phyloP scores from a whole-genome alignment of 2,797 vertebrate species.

The Setipinna tenuifilis region DNA sequence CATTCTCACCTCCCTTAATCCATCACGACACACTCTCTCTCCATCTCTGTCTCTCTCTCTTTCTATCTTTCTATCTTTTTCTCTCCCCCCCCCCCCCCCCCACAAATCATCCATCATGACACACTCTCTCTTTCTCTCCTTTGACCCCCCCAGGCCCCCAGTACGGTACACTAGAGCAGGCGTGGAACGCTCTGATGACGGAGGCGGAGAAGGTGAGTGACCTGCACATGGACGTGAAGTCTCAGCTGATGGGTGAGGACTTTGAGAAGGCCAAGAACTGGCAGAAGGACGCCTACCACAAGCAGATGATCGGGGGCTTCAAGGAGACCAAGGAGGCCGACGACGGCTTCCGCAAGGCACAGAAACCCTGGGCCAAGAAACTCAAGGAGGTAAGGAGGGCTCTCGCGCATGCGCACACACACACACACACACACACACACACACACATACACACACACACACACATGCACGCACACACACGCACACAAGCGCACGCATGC shows the following conservation, averaged over 20 bases:
- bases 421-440: not conserved
- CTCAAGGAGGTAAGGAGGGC: slow-evolving; percentile 88
- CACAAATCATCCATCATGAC: too few relatives aligned
- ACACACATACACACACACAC: not conserved
- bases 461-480: not conserved
- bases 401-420: not conserved
- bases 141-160: slow-evolving; percentile 94
- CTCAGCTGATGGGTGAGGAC: slow-evolving; percentile 91
- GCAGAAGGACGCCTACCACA: slow-evolving; percentile 97
- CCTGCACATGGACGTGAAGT: slow-evolving; percentile 94
- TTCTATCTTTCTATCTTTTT: too few relatives aligned
- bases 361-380: slow-evolving; percentile 99
- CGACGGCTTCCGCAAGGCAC: slow-evolving; percentile 95
- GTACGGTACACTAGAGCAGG: slow-evolving; percentile 91
- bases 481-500: not conserved
- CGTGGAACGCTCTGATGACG: slow-evolving; percentile 89
- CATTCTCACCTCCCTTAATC: too few relatives aligned
- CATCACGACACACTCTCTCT: too few relatives aligned
- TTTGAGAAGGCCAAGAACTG: slow-evolving; percentile 98
- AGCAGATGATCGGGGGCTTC: slow-evolving; percentile 98
- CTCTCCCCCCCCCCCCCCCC: too few relatives aligned
- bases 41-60: too few relatives aligned
- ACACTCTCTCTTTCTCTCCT: too few relatives aligned
- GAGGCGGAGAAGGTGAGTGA: slow-evolving; percentile 97
- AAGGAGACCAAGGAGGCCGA: slow-evolving; percentile 98